phyloP scores from a whole-genome alignment of 2,888 invertebrate genomes.

The Crioceris asparagi region DNA sequence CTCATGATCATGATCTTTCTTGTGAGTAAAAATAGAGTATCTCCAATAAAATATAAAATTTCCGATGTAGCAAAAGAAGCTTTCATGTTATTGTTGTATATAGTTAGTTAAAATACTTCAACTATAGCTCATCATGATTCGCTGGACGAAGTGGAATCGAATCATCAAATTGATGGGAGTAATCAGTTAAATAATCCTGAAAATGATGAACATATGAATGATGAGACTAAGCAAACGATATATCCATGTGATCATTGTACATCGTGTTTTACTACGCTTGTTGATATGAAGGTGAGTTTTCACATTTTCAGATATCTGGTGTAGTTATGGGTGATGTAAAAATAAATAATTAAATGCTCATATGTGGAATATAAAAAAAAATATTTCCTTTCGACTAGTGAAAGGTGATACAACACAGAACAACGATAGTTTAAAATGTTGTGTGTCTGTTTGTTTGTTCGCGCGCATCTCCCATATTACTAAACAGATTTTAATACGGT shows the following conservation, averaged over 20 bases:
- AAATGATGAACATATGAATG: conserved; percentile 14
- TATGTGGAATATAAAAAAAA: too few relatives aligned
- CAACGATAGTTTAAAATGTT: neutral
- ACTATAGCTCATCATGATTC: conserved; percentile 8
- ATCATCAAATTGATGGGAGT: conserved; percentile 6
- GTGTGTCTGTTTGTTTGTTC: neutral
- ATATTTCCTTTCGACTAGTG: too few relatives aligned
- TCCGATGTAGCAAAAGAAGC: too few relatives aligned
- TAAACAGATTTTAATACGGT: too few relatives aligned
- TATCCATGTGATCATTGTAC: conserved; percentile 37
- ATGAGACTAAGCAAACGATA: conserved; percentile 36
- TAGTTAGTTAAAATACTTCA: conserved; percentile 5
- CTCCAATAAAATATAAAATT: too few relatives aligned
- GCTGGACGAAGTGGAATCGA: conserved; percentile 10
- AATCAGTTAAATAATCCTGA: conserved; percentile 4
- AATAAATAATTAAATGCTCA: too few relatives aligned
- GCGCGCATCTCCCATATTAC: too few relatives aligned
- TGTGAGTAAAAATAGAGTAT: too few relatives aligned
- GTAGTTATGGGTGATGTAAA: too few relatives aligned
- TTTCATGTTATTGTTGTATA: too few relatives aligned
- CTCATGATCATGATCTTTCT: too few relatives aligned
- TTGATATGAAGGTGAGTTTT: conserved; percentile 31
- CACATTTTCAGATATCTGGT: neutral
- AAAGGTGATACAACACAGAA: conserved; percentile 24
- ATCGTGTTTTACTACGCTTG: conserved; percentile 31